Conservation (phyloP, 2,888 invertebrate genomes). For the Pasiphila rectangulata region DNA sequence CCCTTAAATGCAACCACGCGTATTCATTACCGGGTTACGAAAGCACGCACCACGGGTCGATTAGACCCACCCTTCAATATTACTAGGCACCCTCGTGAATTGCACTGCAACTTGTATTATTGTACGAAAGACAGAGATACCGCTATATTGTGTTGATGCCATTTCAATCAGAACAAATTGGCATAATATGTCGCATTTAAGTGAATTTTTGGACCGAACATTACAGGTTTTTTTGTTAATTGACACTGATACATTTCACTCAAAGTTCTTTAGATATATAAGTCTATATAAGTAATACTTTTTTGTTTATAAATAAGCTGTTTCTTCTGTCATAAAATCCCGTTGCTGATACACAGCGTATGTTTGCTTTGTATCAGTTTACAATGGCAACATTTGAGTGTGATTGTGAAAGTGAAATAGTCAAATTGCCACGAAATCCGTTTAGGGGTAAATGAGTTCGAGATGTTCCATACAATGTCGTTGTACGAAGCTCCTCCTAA, state of each 20-base stretch:
- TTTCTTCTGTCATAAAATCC: constrained; percentile 35
- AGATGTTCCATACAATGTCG: constrained; percentile 10
- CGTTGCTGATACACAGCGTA: constrained; percentile 47
- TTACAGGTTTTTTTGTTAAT: no score
- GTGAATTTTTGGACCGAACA: no score
- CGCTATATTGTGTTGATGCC: constrained; percentile 29
- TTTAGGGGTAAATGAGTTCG: constrained; percentile 23
- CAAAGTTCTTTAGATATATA: no score
- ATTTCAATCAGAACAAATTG: constrained; percentile 32
- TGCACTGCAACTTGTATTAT: constrained; percentile 43
- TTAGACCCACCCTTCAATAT: constrained; percentile 65
- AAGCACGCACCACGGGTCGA: constrained; percentile 60
- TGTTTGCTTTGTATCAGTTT: constrained; percentile 68
- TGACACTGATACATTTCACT: no score
- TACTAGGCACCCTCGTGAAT: constrained; percentile 44
- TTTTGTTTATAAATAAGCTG: no score
- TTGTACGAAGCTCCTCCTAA: not conserved
- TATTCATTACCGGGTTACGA: constrained; percentile 72
- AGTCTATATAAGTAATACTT: no score
- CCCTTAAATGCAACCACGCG: constrained; percentile 63
- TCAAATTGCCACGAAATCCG: constrained; percentile 44
- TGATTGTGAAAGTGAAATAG: constrained; percentile 47
- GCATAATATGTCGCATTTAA: constrained; percentile 42
- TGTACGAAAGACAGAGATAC: constrained; percentile 43
- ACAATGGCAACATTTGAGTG: constrained; percentile 60